Evolutionary conservation across 2,797 vertebrate genomes (phyloP).

Genomic region (Pipistrellus nathusii): DNA sequence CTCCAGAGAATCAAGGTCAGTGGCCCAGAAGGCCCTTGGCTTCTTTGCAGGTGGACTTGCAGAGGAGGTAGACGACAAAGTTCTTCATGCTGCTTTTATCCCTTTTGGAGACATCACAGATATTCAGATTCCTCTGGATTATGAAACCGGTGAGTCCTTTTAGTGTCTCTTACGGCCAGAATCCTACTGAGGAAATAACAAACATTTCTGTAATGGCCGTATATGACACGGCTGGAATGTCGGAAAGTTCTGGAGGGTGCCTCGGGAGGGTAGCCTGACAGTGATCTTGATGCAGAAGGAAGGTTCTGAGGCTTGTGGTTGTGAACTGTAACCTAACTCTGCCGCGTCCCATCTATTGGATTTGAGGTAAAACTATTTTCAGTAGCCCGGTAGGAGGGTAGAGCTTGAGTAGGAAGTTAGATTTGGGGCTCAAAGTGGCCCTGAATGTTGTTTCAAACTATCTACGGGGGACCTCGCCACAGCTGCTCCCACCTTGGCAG

Average conservation of each 20-base stretch:
- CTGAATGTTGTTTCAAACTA: constrained; percentile 20
- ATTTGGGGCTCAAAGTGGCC: background rate
- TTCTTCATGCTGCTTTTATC: constrained; percentile 97
- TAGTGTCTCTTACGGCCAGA: background rate
- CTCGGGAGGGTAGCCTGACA: background rate
- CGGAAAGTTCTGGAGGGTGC: background rate
- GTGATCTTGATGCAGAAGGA: constrained; percentile 9
- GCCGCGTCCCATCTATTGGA: background rate
- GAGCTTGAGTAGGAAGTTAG: background rate
- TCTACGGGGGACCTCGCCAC: background rate
- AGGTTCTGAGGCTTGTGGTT: background rate
- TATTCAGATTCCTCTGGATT: constrained; percentile 98
- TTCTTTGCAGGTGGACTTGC: constrained; percentile 93
- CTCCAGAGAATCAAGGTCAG: background rate
- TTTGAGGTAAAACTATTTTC: constrained; percentile 39
- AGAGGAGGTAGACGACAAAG: constrained; percentile 98
- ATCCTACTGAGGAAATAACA: background rate
- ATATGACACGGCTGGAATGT: background rate
- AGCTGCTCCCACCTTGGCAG: background rate
- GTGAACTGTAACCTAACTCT: background rate
- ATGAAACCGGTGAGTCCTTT: constrained; percentile 93
- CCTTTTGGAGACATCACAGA: constrained; percentile 97
- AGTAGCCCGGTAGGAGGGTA: background rate
- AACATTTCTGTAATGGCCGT: background rate
- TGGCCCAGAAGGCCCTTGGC: background rate